Evolutionary conservation across 1,140 invertebrate species (phyloP), one percentile per base, ranked within the genome.

Genomic region (Mizuhopecten yessoensis): DNA sequence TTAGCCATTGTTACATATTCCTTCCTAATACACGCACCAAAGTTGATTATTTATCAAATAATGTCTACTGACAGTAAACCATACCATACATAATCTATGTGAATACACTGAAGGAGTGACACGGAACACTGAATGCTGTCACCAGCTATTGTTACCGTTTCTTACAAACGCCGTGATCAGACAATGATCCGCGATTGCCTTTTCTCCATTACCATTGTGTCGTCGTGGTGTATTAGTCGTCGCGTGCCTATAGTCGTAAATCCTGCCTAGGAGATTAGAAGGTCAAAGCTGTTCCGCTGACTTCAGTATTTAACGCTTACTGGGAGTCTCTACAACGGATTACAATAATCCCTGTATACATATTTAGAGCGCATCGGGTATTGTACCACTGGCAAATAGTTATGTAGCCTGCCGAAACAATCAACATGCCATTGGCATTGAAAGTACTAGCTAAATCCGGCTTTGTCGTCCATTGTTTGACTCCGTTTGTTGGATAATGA

Each of bases 261-360:
- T n/a, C 57, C n/a, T 75, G 17, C n/a, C 17, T n/a, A 3, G 1
- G 57, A 75, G 57, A 75, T 75, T 75, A 75, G 23, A n/a, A 29
- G 20, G 57, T 75, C 57, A 75, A 17, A 45, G 57, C 57, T 29
- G 57, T 75, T 75, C 57, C 23, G 23, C 23, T 75, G 57, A 75
- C 57, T 75, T 75, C 57, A 29, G 57, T 29, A 75, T 75, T 39
- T 75, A 75, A 29, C 23, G 57, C 0, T 5, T 75, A 20, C 5
- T 49, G 20, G 13, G 36, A 39, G 5, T 39, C 45, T 57, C 20
- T 57, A 3, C 45, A 20, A 57, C n/a, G n/a, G n/a, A 75, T 75
- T 75, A 75, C 57, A 75, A 75, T 75, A 75, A 75, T 75, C 57
- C 57, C 57, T 29, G 57, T 75, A 9, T 75, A 75, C 1, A 75